phyloP scores from a whole-genome alignment of 2,113 vertebrate species.

The Malaclemys terrapin region DNA sequence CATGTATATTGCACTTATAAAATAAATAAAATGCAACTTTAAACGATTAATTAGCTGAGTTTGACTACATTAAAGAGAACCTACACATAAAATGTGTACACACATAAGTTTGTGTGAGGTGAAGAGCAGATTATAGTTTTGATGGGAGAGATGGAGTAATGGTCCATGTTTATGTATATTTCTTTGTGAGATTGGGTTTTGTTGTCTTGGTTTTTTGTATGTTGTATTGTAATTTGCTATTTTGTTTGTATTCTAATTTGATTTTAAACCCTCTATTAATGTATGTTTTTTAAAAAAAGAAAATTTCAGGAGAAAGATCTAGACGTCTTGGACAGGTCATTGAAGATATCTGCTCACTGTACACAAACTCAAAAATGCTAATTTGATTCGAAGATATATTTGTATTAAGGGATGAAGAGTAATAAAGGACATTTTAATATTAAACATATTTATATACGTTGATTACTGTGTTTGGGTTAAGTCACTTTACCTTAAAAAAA shows the following conservation, averaged over 20 bases:
- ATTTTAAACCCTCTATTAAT: neutral
- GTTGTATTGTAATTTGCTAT: neutral
- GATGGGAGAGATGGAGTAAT: neutral
- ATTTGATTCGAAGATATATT: neutral
- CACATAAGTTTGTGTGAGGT: neutral
- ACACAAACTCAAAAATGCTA: neutral
- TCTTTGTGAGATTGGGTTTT: neutral
- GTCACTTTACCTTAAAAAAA: neutral
- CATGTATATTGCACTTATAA: neutral
- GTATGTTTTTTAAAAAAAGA: neutral
- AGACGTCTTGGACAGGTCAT: neutral
- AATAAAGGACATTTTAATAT: neutral
- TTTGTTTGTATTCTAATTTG: neutral
- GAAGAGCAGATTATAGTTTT: neutral
- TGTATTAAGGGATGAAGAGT: neutral
- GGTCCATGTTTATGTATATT: neutral
- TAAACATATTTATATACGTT: neutral
- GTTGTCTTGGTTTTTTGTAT: neutral
- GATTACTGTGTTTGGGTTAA: neutral
- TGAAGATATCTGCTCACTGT: neutral
- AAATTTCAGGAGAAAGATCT: neutral
- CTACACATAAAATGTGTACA: neutral
- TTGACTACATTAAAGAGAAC: neutral
- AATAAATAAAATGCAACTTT: neutral
- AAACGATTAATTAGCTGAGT: neutral